Evolutionary conservation across 2,113 vertebrate species (phyloP), one percentile per base, ranked within the genome.

Genomic region (Neodon shergylaensis): DNA sequence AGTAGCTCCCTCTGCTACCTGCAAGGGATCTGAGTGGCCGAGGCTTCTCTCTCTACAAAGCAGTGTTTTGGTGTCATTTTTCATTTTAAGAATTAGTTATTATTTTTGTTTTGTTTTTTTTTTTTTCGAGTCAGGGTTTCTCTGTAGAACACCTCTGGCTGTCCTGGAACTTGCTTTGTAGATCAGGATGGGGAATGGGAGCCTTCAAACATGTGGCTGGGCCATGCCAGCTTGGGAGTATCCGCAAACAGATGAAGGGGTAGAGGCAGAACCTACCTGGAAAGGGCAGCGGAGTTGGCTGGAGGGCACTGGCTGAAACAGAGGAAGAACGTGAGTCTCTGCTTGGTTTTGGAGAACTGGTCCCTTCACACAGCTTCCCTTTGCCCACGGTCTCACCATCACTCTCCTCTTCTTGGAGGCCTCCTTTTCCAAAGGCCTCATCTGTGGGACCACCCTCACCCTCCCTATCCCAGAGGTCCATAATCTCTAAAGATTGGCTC

Each of bases 251-350:
- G 28, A 24, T 47, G 26, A 90, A 39, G 47, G 8, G 36, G 66
- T 49, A 7, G n/a, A 44, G 70, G 13, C 5, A 22, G 88, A n/a
- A 92, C 98, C 97, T 98, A 99, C 98, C 98, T 98, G 98, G 97
- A 85, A 98, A 94, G 14, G 97, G 70, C 90, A 96, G 26, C 39
- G 91, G 85, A 0, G 39, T 52, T 0, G 96, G 83, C 94, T 98
- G 96, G 0, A 98, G 97, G 89, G 97, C 97, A 13, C 93, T 82
- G 52, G 98, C 98, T 99, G 98, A 91, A 98, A 98, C 47, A 96
- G 89, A 95, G 83, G 17, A 90, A 94, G 88, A 44, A 49, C 3
- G 16, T 98, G 76, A 97, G 92, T 6, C 78, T 66, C 72, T 70
- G 33, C 58, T 39, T 73, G 7, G 26, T 31, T 52, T 17, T 39